Percentiles rank a stretch among this genome's conserved stretches.
Conservation (phyloP, 53 echinoderm and acorn worm genomes). For the Paracentrotus lividus region DNA sequence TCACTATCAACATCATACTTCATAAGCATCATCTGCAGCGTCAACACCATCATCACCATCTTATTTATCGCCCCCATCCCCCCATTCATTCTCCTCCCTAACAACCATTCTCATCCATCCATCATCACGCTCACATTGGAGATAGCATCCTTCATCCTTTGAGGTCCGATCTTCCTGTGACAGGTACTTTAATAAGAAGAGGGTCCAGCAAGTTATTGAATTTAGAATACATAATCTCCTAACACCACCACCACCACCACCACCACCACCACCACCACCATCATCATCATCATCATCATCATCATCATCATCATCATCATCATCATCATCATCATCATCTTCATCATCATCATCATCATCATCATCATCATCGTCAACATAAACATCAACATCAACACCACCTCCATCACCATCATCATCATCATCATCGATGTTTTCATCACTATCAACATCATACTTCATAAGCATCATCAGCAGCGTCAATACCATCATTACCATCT, state of each 20-base stretch:
- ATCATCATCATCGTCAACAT: conserved; percentile 31
- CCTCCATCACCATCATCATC: not conserved
- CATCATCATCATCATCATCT: conserved; percentile 30
- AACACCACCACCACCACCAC: not conserved
- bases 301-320: not conserved
- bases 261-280: not conserved
- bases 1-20: not conserved
- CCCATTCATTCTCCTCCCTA: not conserved
- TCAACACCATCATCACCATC: too few relatives aligned
- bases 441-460: not conserved
- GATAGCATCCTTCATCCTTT: too few relatives aligned
- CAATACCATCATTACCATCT: not conserved
- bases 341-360: conserved; percentile 39
- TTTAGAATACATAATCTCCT: not conserved
- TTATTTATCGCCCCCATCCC: not conserved
- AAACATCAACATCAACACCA: not conserved
- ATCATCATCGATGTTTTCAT: not conserved
- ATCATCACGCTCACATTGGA: too few relatives aligned
- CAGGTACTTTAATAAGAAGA: too few relatives aligned
- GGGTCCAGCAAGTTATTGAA: not conserved
- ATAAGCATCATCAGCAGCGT: not conserved
- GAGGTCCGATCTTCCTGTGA: too few relatives aligned
- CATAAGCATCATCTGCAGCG: not conserved
- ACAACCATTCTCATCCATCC: not conserved
- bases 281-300: not conserved